A percentile compares a stretch with the other conserved stretches of the same genome.
These are phyloP conservation scores for Erythrocebus patas DNA, from an alignment of 2,113 vertebrate genomes.

Conservation along the genomic window DNA sequence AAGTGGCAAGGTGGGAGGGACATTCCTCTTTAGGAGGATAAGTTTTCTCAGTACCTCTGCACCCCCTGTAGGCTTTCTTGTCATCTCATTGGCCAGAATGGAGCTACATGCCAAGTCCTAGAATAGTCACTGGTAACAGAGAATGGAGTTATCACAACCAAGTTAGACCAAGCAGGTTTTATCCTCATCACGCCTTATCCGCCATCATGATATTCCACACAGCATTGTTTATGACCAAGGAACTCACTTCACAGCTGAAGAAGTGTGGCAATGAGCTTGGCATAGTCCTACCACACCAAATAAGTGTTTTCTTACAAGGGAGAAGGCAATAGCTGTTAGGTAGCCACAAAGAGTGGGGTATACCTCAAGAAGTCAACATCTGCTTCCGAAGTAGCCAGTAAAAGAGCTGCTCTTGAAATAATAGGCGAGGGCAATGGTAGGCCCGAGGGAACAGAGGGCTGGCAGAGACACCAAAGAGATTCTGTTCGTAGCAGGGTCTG, in stretches of 20 bases:
- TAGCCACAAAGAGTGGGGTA: too few relatives aligned
- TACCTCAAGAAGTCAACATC: too few relatives aligned
- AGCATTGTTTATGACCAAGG: too few relatives aligned
- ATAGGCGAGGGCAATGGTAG: accelerated
- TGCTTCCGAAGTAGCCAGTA: neutral
- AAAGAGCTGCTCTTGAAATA: neutral
- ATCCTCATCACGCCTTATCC: neutral
- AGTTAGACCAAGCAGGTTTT: neutral
- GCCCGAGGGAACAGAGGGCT: too few relatives aligned
- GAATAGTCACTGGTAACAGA: neutral
- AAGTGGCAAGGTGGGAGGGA: accelerated
- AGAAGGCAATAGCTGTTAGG: neutral
- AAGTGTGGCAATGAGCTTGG: neutral
- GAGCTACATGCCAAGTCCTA: neutral
- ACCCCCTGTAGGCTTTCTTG: neutral
- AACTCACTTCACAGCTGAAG: too few relatives aligned
- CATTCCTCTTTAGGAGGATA: neutral
- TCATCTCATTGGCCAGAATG: neutral
- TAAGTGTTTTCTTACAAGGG: neutral
- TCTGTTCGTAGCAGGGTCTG: neutral
- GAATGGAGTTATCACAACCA: too few relatives aligned
- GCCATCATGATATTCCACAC: too few relatives aligned
- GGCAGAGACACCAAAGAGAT: neutral
- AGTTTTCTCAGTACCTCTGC: neutral
- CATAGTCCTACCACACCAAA: neutral